A percentile compares a stretch with the other conserved stretches of the same genome.
Conservation (phyloP, 2,797 vertebrate genomes). For the Falco concolor region DNA sequence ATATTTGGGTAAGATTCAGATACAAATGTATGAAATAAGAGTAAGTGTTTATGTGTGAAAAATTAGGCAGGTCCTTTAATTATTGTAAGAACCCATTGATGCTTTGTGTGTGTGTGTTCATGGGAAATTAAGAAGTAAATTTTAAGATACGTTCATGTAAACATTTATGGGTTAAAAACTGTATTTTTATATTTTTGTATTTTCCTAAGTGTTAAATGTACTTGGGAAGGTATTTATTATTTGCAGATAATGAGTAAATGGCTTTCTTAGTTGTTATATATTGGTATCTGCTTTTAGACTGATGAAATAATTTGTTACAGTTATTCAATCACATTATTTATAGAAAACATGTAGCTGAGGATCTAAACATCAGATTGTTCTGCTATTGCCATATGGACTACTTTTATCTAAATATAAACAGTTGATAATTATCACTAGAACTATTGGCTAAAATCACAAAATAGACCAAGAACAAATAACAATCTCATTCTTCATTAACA, state of each 20-base stretch:
- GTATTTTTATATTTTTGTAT: neutral
- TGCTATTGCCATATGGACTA: conserved; percentile 47
- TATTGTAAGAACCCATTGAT: neutral
- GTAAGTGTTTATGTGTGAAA: neutral
- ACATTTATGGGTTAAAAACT: neutral
- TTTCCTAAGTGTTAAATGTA: conserved; percentile 39
- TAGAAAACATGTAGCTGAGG: conserved; percentile 51
- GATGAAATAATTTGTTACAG: conserved; percentile 59
- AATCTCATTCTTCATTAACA: conserved; percentile 52
- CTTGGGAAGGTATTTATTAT: conserved; percentile 15
- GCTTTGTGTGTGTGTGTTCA: neutral
- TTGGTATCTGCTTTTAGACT: conserved; percentile 44
- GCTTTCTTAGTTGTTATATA: conserved; percentile 20
- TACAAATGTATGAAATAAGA: neutral
- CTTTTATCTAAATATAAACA: conserved; percentile 56
- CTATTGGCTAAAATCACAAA: conserved; percentile 52
- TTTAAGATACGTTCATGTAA: neutral
- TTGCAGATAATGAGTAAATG: conserved; percentile 49
- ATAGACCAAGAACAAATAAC: conserved; percentile 40
- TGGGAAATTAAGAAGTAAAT: neutral
- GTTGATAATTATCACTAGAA: conserved; percentile 42
- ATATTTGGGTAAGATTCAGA: neutral
- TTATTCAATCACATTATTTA: conserved; percentile 63
- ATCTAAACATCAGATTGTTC: conserved; percentile 51
- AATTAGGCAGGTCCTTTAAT: neutral